These are phyloP conservation scores for Eumacrocentrus americanus DNA, from an alignment of 2,888 invertebrate genomes.

Conservation along the genomic window DNA sequence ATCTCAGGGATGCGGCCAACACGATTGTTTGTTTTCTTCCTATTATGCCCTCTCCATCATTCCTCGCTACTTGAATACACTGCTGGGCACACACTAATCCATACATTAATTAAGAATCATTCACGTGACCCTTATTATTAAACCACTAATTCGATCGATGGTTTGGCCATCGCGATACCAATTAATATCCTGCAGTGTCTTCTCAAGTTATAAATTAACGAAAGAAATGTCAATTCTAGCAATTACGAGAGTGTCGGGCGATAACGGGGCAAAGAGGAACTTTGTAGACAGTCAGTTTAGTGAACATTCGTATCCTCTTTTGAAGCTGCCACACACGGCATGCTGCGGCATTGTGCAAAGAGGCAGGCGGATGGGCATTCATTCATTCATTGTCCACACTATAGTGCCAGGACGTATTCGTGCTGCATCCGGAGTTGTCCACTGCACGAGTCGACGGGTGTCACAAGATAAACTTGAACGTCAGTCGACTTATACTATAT, in stretches of 20 bases:
- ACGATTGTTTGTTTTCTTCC: constrained; percentile 39
- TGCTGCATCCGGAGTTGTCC: constrained; percentile 37
- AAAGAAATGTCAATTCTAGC: constrained; percentile 17
- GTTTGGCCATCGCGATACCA: too few relatives aligned
- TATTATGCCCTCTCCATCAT: constrained; percentile 18
- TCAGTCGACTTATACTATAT: constrained; percentile 34
- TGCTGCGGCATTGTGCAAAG: constrained; percentile 39
- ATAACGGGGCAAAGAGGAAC: constrained; percentile 1
- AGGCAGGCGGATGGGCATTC: constrained; percentile 41
- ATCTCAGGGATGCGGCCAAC: constrained; percentile 11
- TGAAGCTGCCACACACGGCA: constrained; percentile 29
- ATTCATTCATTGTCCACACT: constrained; percentile 33
- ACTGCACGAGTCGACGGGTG: constrained; percentile 38
- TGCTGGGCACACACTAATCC: not conserved
- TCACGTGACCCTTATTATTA: too few relatives aligned
- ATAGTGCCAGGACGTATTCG: constrained; percentile 33
- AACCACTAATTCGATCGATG: too few relatives aligned
- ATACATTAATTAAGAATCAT: not conserved
- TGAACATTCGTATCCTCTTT: constrained; percentile 27
- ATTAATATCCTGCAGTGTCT: too few relatives aligned
- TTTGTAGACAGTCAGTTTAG: constrained; percentile 22
- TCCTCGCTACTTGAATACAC: constrained; percentile 6
- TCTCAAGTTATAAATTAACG: not conserved
- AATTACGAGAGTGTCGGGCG: constrained; percentile 1
- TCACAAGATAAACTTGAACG: constrained; percentile 44